Percentiles rank a stretch among this genome's conserved stretches.
Evolutionary conservation across 2,113 vertebrate genomes (phyloP).

Genomic region (Callipepla squamata): DNA sequence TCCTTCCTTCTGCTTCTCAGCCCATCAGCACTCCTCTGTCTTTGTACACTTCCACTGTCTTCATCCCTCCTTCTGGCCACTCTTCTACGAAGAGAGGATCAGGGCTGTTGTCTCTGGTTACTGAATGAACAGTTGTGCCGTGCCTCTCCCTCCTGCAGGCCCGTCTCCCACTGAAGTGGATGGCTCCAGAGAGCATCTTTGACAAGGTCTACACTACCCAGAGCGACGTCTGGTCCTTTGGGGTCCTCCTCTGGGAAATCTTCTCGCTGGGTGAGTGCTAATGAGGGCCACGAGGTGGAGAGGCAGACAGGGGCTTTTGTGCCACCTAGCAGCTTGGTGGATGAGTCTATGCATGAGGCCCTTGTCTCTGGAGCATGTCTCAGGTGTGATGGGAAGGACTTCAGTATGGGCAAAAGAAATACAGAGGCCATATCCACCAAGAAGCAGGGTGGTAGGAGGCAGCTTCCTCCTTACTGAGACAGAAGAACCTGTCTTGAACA

Average conservation of each 20-base stretch:
- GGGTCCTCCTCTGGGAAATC: slow-evolving; percentile 98
- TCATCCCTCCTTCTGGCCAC: neutral
- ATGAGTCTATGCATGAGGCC: neutral
- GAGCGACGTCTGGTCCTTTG: slow-evolving; percentile 98
- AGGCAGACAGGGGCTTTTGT: neutral
- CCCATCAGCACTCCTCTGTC: neutral
- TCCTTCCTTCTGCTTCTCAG: neutral
- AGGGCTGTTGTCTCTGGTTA: neutral
- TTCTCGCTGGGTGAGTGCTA: slow-evolving; percentile 91
- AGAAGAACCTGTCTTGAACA: neutral
- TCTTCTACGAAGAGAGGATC: neutral
- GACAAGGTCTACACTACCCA: slow-evolving; percentile 98
- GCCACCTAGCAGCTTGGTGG: rapidly evolving
- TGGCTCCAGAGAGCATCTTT: slow-evolving; percentile 99
- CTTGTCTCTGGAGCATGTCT: neutral
- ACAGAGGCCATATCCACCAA: neutral
- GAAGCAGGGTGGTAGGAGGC: neutral
- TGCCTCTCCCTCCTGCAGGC: slow-evolving; percentile 77
- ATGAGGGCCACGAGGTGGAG: neutral
- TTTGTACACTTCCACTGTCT: neutral
- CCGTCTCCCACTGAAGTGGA: slow-evolving; percentile 97
- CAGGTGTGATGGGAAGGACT: neutral
- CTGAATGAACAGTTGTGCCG: neutral
- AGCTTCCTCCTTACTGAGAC: neutral
- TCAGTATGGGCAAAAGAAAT: rapidly evolving